phyloP scores from a whole-genome alignment of 2,888 invertebrate species.

The Pyrochroa serraticornis region DNA sequence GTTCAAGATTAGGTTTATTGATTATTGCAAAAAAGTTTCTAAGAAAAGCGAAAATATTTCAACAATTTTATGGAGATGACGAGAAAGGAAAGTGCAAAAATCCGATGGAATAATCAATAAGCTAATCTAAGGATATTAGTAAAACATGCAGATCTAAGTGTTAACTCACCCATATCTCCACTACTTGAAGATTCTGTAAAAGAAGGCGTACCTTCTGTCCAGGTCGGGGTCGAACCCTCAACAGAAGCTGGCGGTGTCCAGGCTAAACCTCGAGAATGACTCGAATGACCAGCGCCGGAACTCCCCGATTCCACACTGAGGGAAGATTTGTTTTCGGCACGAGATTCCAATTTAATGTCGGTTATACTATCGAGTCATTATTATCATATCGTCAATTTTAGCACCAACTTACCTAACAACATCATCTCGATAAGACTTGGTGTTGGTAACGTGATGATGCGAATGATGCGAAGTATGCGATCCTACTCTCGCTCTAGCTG shows the following conservation, averaged over 20 bases:
- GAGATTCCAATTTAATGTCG: conserved; percentile 73
- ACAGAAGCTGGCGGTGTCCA: conserved; percentile 88
- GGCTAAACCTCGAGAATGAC: conserved; percentile 64
- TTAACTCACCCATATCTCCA: conserved; percentile 78
- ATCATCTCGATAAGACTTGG: conserved; percentile 60
- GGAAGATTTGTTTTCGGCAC: conserved; percentile 64
- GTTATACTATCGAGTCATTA: conserved; percentile 64
- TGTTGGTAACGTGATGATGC: conserved; percentile 49
- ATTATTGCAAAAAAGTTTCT: conserved; percentile 40
- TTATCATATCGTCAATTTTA: background rate
- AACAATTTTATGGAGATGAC: conserved; percentile 29
- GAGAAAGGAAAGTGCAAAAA: conserved; percentile 36
- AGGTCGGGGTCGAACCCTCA: conserved; percentile 94
- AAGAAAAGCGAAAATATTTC: conserved; percentile 35
- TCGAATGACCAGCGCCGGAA: conserved; percentile 54
- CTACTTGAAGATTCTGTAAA: conserved; percentile 97
- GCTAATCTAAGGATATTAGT: conserved; percentile 42
- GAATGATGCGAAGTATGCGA: conserved; percentile 48
- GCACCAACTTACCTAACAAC: conserved; percentile 63
- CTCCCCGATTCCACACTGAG: conserved; percentile 69
- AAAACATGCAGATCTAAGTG: conserved; percentile 1
- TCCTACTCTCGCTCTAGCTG: conserved; percentile 45
- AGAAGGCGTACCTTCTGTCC: conserved; percentile 97
- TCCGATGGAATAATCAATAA: conserved; percentile 48
- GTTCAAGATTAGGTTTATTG: conserved; percentile 60